phyloP scores from a whole-genome alignment of 2,888 invertebrate species.

The Apoda limacodes region DNA sequence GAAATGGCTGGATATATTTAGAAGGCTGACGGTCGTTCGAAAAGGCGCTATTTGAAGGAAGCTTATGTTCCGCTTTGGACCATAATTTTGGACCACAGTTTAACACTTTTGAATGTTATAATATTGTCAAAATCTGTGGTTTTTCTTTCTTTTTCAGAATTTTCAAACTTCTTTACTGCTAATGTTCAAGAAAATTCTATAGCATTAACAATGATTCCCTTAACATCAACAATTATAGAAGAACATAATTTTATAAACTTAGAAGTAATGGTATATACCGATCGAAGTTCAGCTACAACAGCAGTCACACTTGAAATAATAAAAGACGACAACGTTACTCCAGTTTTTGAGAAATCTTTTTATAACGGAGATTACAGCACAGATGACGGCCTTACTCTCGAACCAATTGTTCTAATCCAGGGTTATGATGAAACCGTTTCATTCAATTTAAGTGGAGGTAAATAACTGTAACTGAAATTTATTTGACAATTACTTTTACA shows the following conservation, averaged over 20 bases:
- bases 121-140: no score
- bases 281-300: slow-evolving; percentile 26
- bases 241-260: slow-evolving; percentile 35
- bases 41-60: no score
- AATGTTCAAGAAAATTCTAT: slow-evolving; percentile 26
- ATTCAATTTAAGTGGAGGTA: slow-evolving; percentile 38
- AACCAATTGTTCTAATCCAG: slow-evolving; percentile 32
- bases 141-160: slow-evolving; percentile 26
- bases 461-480: no score
- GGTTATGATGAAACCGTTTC: slow-evolving; percentile 40
- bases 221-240: slow-evolving; percentile 28
- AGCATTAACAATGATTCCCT: slow-evolving; percentile 30
- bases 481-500: no score
- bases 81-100: no score
- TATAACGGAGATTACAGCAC: slow-evolving; percentile 36
- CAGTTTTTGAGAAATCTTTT: slow-evolving; percentile 33
- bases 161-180: slow-evolving; percentile 28
- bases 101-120: no score
- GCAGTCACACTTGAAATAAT: slow-evolving; percentile 39
- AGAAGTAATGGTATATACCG: slow-evolving; percentile 31
- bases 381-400: slow-evolving; percentile 27
- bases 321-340: slow-evolving; percentile 41
- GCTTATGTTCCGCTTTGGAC: no score
- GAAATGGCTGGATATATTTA: no score
- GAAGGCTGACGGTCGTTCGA: no score